Conservation (phyloP, 2,888 invertebrate genomes). For the Hyles lineata region DNA sequence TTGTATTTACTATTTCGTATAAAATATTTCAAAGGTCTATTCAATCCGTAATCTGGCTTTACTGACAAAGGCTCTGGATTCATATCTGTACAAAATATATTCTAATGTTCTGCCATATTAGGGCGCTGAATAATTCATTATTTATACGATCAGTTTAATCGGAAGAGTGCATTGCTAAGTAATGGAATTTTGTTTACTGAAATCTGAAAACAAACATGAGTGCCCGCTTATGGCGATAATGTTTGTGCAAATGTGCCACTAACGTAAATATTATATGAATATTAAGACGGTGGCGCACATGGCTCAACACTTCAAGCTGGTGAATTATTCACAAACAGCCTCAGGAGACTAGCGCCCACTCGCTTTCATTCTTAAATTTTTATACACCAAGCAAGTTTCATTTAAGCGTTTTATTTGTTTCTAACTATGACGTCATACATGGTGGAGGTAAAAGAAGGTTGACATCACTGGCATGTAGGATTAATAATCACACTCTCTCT, state of each 20-base stretch:
- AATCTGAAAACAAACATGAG: conserved; percentile 58
- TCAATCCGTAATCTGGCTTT: neutral
- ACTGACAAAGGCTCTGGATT: neutral
- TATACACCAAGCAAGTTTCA: neutral
- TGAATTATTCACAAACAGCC: conserved; percentile 74
- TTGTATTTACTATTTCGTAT: too few species aligned
- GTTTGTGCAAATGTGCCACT: conserved; percentile 63
- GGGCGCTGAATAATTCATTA: conserved; percentile 1
- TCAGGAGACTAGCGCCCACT: conserved; percentile 45
- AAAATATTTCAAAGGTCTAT: too few species aligned
- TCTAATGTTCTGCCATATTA: neutral
- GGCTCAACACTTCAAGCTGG: conserved; percentile 67
- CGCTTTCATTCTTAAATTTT: conserved; percentile 29
- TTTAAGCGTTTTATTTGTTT: too few species aligned
- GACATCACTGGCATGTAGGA: too few species aligned
- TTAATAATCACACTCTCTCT: too few species aligned
- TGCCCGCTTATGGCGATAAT: conserved; percentile 55
- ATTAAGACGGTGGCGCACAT: conserved; percentile 73
- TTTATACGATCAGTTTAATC: conserved; percentile 49
- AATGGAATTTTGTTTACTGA: conserved; percentile 50
- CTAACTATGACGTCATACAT: too few species aligned
- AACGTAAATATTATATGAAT: conserved; percentile 78
- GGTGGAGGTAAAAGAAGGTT: too few species aligned
- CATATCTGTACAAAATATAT: neutral
- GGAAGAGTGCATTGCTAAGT: conserved; percentile 54